Evolutionary conservation across 2,888 invertebrate species (phyloP), one percentile per base, ranked within the genome.

Genomic region (Andrena dorsata): DNA sequence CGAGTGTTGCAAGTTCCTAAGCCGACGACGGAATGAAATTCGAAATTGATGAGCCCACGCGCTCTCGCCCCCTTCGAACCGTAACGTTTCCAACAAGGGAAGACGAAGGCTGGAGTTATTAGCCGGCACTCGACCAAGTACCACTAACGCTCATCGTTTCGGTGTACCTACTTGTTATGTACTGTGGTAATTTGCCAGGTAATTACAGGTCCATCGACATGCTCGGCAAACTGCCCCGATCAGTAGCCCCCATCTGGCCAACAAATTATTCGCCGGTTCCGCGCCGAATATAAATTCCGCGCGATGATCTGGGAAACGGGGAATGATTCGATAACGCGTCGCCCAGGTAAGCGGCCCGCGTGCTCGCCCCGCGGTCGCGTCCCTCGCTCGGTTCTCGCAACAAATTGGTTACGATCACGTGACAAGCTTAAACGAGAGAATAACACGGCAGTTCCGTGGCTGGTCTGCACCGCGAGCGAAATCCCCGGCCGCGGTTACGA

Each of bases 381-480:
- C 53, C 64, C 13, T n/a, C 10, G 26, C 41, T 68, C 58, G 41
- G 60, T 65, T 60, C 64, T 69, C 51, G 0, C 10, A 53, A 60
- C 81, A 79, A 79, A 81, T 79, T 70, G 81, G 47, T 53, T 35
- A 60, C 69, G 74, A 76, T 84, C 82, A 70, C 84, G 73, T 77
- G 76, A 82, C 77, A 76, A 76, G 77, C 70, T 82, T 77, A 75
- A 84, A 82, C 77, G 80, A 51, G 77, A 66, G 84, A 68, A 71
- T 76, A 84, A 85, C 78, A 76, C 66, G 60, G 20, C 74, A 74
- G 60, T 68, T 60, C 23, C 68, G 13, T 23, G 70, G 51, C 72
- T 60, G 53, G 73, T 71, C 79, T 71, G 41, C 60, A 74, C 70
- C 81, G 51, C 60, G 56, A 72, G 76, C 30, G 64, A 74, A 74